These are phyloP conservation scores for Andrena chrysosceles DNA, from an alignment of 2,888 invertebrate species.

Conservation along the genomic window DNA sequence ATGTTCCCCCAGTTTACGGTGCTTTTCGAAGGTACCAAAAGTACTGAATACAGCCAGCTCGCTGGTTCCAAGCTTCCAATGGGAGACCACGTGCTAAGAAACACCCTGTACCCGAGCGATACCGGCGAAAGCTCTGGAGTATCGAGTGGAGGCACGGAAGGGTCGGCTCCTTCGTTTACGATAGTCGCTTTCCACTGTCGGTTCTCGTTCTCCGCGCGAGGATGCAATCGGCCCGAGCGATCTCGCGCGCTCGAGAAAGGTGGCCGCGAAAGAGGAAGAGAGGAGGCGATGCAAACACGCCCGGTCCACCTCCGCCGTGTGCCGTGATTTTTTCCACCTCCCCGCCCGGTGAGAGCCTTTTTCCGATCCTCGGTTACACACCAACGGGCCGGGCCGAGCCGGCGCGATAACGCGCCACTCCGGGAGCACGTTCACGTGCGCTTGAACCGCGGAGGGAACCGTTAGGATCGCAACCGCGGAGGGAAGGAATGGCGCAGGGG, in stretches of 20 bases:
- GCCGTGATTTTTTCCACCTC: slow-evolving; percentile 40
- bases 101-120: slow-evolving; percentile 1
- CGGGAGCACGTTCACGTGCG: slow-evolving; percentile 76
- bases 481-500: slow-evolving; percentile 23
- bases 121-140: slow-evolving; percentile 39
- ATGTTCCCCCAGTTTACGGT: no score
- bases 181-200: slow-evolving; percentile 58
- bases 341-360: slow-evolving; percentile 21
- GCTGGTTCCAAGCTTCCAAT: neutral
- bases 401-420: slow-evolving; percentile 72
- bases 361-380: slow-evolving; percentile 58
- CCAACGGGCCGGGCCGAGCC: slow-evolving; percentile 22
- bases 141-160: slow-evolving; percentile 52
- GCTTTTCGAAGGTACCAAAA: no score
- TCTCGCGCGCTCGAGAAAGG: slow-evolving; percentile 57
- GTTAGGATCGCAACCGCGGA: slow-evolving; percentile 76
- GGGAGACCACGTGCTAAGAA: neutral
- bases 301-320: slow-evolving; percentile 56
- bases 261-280: slow-evolving; percentile 36
- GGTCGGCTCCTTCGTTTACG: slow-evolving; percentile 53
- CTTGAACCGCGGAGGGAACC: slow-evolving; percentile 73
- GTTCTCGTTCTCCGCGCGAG: slow-evolving; percentile 57
- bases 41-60: no score
- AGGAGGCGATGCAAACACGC: slow-evolving; percentile 6
- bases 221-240: slow-evolving; percentile 58